These are phyloP conservation scores for Diceros bicornis DNA, from an alignment of 2,797 vertebrate genomes.

Conservation along the genomic window DNA sequence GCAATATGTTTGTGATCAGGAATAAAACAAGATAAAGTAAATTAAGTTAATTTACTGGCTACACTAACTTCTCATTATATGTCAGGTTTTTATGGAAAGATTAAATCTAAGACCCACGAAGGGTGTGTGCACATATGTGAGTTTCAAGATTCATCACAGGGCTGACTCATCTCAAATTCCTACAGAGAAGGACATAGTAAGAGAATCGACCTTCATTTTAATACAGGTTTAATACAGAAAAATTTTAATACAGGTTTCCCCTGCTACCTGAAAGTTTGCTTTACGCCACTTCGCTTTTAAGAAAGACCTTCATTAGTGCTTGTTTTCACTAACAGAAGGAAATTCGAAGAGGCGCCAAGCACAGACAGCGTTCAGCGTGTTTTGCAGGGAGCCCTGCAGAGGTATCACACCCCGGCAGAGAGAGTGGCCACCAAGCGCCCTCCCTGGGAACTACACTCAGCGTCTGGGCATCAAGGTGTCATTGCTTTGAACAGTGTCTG, in stretches of 20 bases:
- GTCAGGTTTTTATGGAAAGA: conserved; percentile 20
- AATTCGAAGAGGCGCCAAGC: no score
- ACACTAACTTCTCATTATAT: conserved; percentile 33
- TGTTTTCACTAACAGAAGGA: no score
- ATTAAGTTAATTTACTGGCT: conserved; percentile 57
- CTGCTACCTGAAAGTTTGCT: no score
- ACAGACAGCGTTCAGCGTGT: no score
- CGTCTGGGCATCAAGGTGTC: no score
- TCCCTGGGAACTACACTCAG: no score
- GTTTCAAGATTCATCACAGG: conserved; percentile 30
- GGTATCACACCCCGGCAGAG: no score
- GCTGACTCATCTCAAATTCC: conserved; percentile 30
- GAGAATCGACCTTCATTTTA: conserved; percentile 3
- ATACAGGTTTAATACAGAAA: not conserved
- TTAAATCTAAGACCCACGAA: conserved; percentile 16
- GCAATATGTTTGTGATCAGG: conserved; percentile 32
- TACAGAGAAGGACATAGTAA: conserved; percentile 34
- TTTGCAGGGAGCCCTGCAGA: no score
- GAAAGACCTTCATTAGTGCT: no score
- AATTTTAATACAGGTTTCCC: not conserved
- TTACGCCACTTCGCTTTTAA: no score
- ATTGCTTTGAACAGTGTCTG: no score
- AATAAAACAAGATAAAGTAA: conserved; percentile 73
- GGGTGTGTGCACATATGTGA: not conserved
- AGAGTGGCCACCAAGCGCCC: no score